Evolutionary conservation across 2,888 invertebrate species (phyloP), one percentile per base, ranked within the genome.

Genomic region (Lottia scabra): DNA sequence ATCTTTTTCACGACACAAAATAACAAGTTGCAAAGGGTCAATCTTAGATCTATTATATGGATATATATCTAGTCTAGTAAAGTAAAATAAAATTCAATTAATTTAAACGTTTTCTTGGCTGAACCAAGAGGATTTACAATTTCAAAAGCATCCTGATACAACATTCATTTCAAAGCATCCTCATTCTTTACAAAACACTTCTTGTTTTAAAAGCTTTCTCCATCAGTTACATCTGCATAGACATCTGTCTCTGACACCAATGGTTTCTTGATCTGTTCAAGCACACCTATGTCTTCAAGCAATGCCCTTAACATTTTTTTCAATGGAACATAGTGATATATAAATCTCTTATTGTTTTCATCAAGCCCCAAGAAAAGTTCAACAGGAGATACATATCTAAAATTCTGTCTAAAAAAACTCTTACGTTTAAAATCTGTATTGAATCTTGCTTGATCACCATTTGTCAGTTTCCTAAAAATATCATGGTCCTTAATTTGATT

Each of bases 401-500:
- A 56, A 56, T 56, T 56, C 19, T 56, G 19, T 19, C 19, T 56
- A 56, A 12, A 56, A 56, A 56, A 56, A 12, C 13, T 56, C 56
- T 56, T 56, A 19, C 56, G 19, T 19, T 56, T 56, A 13, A 56
- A 56, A 56, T 56, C 19, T 56, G 56, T 56, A 56, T 56, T 56
- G 19, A 56, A 56, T 19, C 13, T 56, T 5, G 56, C 56, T 19
- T 13, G n/a, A 56, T 56, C 56, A 56, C 56, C 19, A 56, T 56
- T 56, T 56, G 19, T n/a, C n/a, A n/a, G n/a, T n/a, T n/a, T n/a
- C n/a, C n/a, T 56, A 56, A 56, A 56, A 56, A 56, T 56, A 56
- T 56, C 56, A 12, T 19, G 19, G 56, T 56, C 19, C 19, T 13
- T 56, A 56, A 56, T 56, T 56, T 56, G 19, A 8, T 56, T 56